These are phyloP conservation scores for Periophthalmus modestus DNA, from an alignment of 2,113 vertebrate genomes.

Conservation along the genomic window DNA sequence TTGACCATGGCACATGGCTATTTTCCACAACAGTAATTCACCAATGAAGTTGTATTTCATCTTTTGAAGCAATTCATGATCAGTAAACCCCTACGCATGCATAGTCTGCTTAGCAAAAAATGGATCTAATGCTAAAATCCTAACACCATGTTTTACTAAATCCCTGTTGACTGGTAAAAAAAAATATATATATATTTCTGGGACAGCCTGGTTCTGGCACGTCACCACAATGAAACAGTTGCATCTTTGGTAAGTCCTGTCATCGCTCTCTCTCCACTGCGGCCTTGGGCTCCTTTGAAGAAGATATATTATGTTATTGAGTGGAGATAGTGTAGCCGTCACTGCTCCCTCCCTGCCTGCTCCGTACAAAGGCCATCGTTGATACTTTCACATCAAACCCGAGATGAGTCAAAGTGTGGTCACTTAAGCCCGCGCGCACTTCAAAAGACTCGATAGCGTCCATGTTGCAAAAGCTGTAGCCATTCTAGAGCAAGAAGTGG, in stretches of 20 bases:
- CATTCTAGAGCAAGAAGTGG: conserved; percentile 1
- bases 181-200: neutral
- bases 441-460: conserved; percentile 49
- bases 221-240: conserved; percentile 24
- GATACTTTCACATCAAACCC: conserved; percentile 52
- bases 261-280: conserved; percentile 51
- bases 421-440: conserved; percentile 44
- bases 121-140: no score
- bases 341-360: no score
- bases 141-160: conserved; percentile 68
- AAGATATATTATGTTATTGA: conserved; percentile 52
- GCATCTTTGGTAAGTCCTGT: conserved; percentile 38
- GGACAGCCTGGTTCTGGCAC: no score
- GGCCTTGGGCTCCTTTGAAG: conserved; percentile 62
- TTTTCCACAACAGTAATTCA: no score
- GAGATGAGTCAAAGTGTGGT: conserved; percentile 59
- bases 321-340: conserved; percentile 57
- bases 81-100: no score
- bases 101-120: no score
- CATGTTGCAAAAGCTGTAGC: conserved; percentile 44
- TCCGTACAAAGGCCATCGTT: conserved; percentile 60
- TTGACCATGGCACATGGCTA: no score
- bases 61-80: no score
- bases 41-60: no score
- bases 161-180: conserved; percentile 45